Base-by-base conservation (phyloP, 2,797 vertebrate species). In the Urophycis tenuis region DNA sequence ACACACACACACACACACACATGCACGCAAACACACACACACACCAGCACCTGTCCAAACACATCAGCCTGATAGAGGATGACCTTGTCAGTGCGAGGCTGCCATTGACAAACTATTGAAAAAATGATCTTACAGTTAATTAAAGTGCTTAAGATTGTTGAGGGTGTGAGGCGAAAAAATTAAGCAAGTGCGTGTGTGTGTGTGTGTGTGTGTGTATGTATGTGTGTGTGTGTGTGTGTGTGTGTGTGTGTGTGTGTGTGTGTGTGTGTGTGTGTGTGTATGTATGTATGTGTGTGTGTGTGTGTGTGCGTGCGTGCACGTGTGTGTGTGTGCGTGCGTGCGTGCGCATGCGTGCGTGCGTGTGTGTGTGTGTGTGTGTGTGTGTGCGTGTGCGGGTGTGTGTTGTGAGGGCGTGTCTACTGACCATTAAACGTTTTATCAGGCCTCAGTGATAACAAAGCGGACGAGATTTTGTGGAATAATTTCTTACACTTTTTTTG, bases 1-100 rank as follows among this genome's bases (percentile, higher is more conserved):
- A 73, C 71, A 53, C 71, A 53, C 74, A 80, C 84, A 85, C 77
- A 76, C 69, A 71, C 76, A 70, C 76, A 60, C 35, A 78, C 69
- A 80, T 77, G 60, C 69, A 74, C 39, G 74, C 45, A 72, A 33
- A 39, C 36, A 39, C 36, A 39, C 36, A 72, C n/a, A 77, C 41
- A 39, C 36, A 30, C 3, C 41, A 19, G 14, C 41, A 49, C 15
- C 41, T 17, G 15, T 49, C 41, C 41, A 19, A 49, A 17, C 41
- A 49, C 41, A 49, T 49, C 60, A n/a, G 53, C 60, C 60, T 29
- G 60, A 67, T 29, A 10, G 60, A 67, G n/a, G 60, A 14, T 25
- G 11, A 12, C 60, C 60, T 67, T 67, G n/a, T 25, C 25, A 67
- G 9, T 29, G n/a, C 41, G 2, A 19, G 14, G 41, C 60, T 29